A percentile compares a stretch with the other conserved stretches of the same genome.
Conservation (phyloP, 2,113 vertebrate species). For the Phrynosoma blainvillii region DNA sequence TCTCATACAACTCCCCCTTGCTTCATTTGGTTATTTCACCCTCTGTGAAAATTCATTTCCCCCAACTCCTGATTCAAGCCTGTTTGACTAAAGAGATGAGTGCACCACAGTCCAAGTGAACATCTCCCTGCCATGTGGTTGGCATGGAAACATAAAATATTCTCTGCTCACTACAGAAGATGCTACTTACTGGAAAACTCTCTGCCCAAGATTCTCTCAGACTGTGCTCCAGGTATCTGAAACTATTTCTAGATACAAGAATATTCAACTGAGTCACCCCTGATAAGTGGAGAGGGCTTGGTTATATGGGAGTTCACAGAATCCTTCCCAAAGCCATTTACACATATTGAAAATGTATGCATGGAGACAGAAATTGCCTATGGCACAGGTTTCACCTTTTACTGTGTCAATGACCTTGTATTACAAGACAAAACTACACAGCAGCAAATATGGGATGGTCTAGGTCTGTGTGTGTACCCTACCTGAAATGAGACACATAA, state of each 20-base stretch:
- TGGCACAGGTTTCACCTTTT: background rate
- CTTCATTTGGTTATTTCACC: conserved; percentile 2
- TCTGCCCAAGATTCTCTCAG: conserved; percentile 23
- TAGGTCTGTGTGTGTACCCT: too few species aligned
- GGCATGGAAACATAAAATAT: conserved; percentile 74
- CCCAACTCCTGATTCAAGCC: conserved; percentile 54
- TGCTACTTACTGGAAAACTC: conserved; percentile 61
- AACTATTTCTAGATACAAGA: background rate
- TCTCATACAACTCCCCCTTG: background rate
- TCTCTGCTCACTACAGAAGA: conserved; percentile 48
- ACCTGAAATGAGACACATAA: too few species aligned
- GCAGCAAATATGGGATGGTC: too few species aligned
- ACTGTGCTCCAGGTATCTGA: background rate
- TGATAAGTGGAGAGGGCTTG: background rate
- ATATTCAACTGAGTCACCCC: background rate
- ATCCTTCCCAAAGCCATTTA: background rate
- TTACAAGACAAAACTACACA: background rate
- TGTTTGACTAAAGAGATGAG: conserved; percentile 73
- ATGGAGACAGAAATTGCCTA: background rate
- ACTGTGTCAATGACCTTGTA: background rate
- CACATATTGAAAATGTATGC: background rate
- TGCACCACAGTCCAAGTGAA: conserved; percentile 61
- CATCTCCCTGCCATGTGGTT: conserved; percentile 62
- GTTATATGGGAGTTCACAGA: background rate
- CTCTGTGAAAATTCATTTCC: conserved; percentile 40